Evolutionary conservation across 2,113 vertebrate species (phyloP).

Genomic region (Gymnobelideus leadbeateri): DNA sequence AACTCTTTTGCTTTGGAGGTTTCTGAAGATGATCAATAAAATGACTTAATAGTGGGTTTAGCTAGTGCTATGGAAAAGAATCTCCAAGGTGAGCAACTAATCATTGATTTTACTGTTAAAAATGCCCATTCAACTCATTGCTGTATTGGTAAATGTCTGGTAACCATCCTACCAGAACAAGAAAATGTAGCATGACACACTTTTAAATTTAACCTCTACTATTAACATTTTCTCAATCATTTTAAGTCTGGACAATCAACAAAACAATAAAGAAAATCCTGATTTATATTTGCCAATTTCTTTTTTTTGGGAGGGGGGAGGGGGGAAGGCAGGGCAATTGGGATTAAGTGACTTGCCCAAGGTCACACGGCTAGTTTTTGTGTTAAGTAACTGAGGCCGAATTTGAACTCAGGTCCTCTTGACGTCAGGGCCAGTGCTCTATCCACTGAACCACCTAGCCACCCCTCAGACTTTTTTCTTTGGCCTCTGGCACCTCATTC

Average conservation of each 20-base stretch:
- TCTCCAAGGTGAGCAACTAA: not conserved
- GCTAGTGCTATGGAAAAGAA: not conserved
- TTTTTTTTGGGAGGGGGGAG: not conserved
- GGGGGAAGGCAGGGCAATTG: too few species aligned
- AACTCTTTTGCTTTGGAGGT: not conserved
- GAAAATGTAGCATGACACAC: not conserved
- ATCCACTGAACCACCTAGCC: too few species aligned
- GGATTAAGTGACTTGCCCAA: too few species aligned
- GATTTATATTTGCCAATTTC: not conserved
- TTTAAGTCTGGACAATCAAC: not conserved
- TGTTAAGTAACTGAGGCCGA: too few species aligned
- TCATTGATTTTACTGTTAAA: not conserved
- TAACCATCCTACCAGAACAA: not conserved
- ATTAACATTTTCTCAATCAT: not conserved
- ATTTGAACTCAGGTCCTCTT: too few species aligned
- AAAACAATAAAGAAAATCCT: not conserved
- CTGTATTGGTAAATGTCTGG: not conserved
- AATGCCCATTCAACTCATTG: not conserved
- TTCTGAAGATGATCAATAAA: not conserved
- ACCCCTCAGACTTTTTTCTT: not conserved
- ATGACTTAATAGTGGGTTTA: not conserved
- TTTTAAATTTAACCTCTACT: not conserved
- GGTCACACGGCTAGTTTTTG: too few species aligned
- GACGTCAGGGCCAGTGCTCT: too few species aligned
- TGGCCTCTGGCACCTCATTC: not conserved